Base-by-base conservation (phyloP, 2,888 invertebrate genomes). In the Trachelus tabidus region DNA sequence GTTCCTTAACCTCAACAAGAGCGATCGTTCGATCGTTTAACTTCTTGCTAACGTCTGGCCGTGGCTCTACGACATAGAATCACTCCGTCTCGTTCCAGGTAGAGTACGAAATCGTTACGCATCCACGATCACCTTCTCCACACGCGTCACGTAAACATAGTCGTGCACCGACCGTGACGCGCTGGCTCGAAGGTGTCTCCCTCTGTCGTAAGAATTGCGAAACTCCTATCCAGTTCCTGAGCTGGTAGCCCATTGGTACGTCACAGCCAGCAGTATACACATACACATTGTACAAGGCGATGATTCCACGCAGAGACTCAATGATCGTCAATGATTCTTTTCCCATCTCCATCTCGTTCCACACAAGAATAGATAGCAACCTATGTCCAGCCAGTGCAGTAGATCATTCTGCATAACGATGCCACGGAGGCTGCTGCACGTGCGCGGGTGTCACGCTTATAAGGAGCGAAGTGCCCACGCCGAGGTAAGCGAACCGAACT, bases 371-470 rank as follows among this genome's bases (percentile, higher is more conserved):
- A 56, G 56, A 56, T 56, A 56, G 6, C 23, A 56, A 23, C 56
- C 56, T 23, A 2, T 56, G 56, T 56, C 15, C 56, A 56, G 15
- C 56, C 56, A 23, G 56, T 56, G 56, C 56, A 56, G 56, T 56
- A 56, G 23, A 56, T 56, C 56, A 56, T 56, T 23, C 56, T 23
- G 23, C 23, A 56, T 56, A 56, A 56, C 1, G 56, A 56, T 56
- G 56, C 56, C 23, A 56, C 56, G 56, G 56, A 56, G 56, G 56
- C 9, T 9, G 23, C 56, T 56, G 56, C 56, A 71, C 71, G 75
- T 56, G 80, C 76, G 85, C 85, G 84, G 83, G 85, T 86, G 88
- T 87, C 85, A 81, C 79, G 83, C 87, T 74, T 86, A 88, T 87
- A 88, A 85, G 87, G 88, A 84, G 83, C 76, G 84, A 79, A 78